Evolutionary conservation across 2,797 vertebrate species (phyloP), one percentile per base, ranked within the genome.

Genomic region (Phoxinus dragarum): DNA sequence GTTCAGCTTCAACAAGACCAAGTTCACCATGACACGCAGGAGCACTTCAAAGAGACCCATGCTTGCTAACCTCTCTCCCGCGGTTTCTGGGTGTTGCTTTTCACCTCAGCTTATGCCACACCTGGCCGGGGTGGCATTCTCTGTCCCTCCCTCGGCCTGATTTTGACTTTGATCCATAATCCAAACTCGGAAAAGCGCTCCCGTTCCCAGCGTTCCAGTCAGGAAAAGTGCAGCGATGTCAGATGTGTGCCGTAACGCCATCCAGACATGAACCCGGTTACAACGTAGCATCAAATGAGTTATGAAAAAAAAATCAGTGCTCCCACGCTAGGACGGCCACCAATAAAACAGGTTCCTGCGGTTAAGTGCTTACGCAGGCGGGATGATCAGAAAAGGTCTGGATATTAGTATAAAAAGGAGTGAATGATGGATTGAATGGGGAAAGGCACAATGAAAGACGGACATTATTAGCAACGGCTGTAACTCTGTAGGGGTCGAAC

Each of bases 1-100:
- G 94, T 95, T 96, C 94, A 93, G 47, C 90, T 93, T 90, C 93
- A 96, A 95, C 94, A 93, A 95, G 94, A 93, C 89, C 84, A 90
- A 93, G 94, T 95, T 95, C 93, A 94, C 74, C 89, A 86, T 87
- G 71, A 80, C 92, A 92, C 91, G 89, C 76, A 90, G 47, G 71
- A 71, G 80, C 86, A 89, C 91, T 88, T 94, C 93, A 94, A 94
- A 93, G 90, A 90, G 91, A 78, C 75, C 76, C 82, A 88, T 88
- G 90, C 90, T 90, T 88, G 68, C 86, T 81, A 80, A 61, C 73
- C 59, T 80, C 85, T 91, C 91, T 89, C 66, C 81, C 52, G 86
- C 56, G 90, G 88, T 93, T 92, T 88, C 92, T 92, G 93, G 89
- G 89, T 89, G 90, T 90, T 87, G 56, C 90, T 89, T 90, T 90